These are phyloP conservation scores for Epizoanthus stellaris DNA, from an alignment of 92 coral and sea anemone genomes.

Conservation along the genomic window DNA sequence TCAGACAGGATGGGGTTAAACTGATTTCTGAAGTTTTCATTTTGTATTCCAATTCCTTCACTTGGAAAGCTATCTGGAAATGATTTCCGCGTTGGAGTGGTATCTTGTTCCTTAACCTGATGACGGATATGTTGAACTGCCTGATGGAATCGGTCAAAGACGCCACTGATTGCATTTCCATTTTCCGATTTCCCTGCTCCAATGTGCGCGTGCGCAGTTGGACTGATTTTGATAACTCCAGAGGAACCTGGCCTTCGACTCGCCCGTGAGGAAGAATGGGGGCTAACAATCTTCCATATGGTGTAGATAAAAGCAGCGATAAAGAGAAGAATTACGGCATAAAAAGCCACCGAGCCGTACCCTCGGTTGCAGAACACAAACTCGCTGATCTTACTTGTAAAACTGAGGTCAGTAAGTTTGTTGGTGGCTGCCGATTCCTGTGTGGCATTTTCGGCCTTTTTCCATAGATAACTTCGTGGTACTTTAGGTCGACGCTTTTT, in stretches of 20 bases:
- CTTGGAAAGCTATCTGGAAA: not conserved
- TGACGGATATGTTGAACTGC: constrained; percentile 13
- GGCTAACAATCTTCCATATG: constrained; percentile 94
- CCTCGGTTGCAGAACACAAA: constrained; percentile 90
- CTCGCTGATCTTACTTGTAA: constrained; percentile 78
- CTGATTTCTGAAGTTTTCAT: not conserved
- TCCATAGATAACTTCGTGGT: constrained; percentile 44
- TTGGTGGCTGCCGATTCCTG: constrained; percentile 22
- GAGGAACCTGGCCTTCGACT: constrained; percentile 80
- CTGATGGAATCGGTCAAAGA: not conserved
- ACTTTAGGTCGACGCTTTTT: constrained; percentile 37
- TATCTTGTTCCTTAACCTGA: not conserved
- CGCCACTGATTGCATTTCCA: not conserved
- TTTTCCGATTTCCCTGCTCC: constrained; percentile 16
- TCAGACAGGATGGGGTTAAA: not conserved
- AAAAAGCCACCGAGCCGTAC: constrained; percentile 91
- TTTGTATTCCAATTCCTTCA: not conserved
- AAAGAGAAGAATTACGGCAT: constrained; percentile 80
- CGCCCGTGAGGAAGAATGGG: constrained; percentile 75
- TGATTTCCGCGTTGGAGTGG: not conserved
- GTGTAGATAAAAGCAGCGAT: constrained; percentile 82
- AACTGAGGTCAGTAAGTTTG: constrained; percentile 44
- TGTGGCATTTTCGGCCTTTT: constrained; percentile 26
- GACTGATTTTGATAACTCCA: constrained; percentile 63
- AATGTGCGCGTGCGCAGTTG: constrained; percentile 61